Conservation (phyloP, 1,140 invertebrate species). For the Hylyphantes graminicola region DNA sequence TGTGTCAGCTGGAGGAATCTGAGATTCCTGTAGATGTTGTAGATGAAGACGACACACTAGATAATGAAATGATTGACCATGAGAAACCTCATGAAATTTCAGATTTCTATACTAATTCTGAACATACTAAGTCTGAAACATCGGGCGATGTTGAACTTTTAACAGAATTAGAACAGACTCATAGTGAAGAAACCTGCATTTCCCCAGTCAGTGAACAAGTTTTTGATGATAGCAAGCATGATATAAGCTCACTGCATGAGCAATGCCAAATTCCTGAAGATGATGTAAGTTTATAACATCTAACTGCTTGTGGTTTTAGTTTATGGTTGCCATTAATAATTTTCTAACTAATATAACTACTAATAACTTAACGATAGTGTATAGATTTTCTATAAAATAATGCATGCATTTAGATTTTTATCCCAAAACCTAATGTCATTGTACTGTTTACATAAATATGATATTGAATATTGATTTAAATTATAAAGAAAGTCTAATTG, state of each 20-base stretch:
- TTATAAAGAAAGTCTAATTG: too few species aligned
- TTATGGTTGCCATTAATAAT: constrained; percentile 3
- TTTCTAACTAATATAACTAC: constrained; percentile 8
- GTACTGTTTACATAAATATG: too few species aligned
- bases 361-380: constrained; percentile 4
- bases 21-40: neutral
- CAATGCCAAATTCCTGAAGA: constrained; percentile 48
- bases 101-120: constrained; percentile 45
- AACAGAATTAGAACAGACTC: constrained; percentile 54
- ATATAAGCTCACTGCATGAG: constrained; percentile 46
- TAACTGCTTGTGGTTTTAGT: constrained; percentile 42
- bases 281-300: constrained; percentile 54
- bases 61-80: neutral
- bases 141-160: constrained; percentile 40
- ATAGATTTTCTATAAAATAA: neutral
- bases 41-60: constrained; percentile 11
- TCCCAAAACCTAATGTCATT: too few species aligned
- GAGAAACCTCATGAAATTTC: constrained; percentile 14
- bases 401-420: neutral
- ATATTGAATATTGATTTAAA: too few species aligned
- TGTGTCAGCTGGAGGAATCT: neutral
- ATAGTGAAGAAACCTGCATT: constrained; percentile 43
- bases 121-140: constrained; percentile 45
- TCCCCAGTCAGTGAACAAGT: constrained; percentile 48
- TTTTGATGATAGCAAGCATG: constrained; percentile 60